These are phyloP conservation scores for Choristoneura rosaceana DNA, from an alignment of 2,888 invertebrate species.

Conservation along the genomic window DNA sequence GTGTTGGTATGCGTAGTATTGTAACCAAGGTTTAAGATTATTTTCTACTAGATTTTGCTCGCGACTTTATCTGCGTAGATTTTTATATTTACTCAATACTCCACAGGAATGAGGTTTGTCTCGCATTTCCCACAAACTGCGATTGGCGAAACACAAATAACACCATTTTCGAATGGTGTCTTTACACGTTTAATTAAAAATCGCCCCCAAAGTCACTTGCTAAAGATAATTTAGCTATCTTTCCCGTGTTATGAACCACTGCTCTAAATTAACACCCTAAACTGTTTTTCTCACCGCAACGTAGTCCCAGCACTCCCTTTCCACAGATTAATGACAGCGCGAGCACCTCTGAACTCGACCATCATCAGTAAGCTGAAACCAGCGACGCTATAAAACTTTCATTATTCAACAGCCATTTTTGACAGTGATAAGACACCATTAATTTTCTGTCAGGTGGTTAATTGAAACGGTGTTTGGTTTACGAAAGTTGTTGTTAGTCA, in stretches of 20 bases:
- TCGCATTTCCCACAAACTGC: too few relatives aligned
- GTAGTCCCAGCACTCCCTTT: conserved; percentile 8
- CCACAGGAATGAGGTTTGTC: too few relatives aligned
- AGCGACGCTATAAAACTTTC: conserved; percentile 34
- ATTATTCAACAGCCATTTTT: conserved; percentile 36
- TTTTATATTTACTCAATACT: too few relatives aligned
- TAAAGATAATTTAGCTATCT: background rate
- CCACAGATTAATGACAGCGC: conserved; percentile 24
- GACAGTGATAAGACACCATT: conserved; percentile 37
- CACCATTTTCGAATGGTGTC: too few relatives aligned
- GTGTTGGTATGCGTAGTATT: too few relatives aligned
- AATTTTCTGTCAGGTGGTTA: conserved; percentile 34
- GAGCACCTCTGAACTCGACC: conserved; percentile 24
- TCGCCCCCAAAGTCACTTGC: too few relatives aligned
- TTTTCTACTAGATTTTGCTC: too few relatives aligned
- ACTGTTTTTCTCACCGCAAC: conserved; percentile 14
- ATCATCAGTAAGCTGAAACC: conserved; percentile 28
- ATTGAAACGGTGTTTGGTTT: conserved; percentile 31
- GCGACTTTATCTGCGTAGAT: too few relatives aligned
- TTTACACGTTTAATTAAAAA: too few relatives aligned
- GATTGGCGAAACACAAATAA: too few relatives aligned
- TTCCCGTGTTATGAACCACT: background rate
- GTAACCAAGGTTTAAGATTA: too few relatives aligned
- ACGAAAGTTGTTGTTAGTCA: background rate
- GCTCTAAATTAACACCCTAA: conserved; percentile 15